Percentiles rank a stretch among this genome's conserved stretches.
These are phyloP conservation scores for Haliaeetus leucogaster DNA, from an alignment of 2,113 vertebrate species.

Conservation along the genomic window DNA sequence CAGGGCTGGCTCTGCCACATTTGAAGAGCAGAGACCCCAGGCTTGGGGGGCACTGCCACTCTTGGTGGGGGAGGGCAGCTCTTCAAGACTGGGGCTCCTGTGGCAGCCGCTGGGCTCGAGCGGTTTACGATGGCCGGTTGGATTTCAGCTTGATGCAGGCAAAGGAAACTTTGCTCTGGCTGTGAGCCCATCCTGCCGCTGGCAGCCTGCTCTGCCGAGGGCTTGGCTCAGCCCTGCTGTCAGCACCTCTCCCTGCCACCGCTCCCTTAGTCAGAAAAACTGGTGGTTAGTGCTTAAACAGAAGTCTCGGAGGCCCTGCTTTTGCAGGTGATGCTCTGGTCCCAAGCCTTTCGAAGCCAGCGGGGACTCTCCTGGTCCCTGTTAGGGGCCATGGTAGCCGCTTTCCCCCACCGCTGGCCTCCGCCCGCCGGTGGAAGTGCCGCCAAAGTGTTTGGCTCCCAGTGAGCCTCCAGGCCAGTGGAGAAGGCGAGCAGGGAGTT, in stretches of 20 bases:
- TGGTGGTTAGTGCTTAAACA: neutral
- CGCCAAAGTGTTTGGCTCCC: neutral
- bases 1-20: rapidly evolving
- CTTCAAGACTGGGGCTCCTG: neutral
- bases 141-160: neutral
- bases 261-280: neutral
- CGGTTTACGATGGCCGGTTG: neutral
- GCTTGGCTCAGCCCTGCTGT: neutral
- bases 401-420: neutral
- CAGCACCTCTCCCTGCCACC: neutral
- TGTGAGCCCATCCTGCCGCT: neutral
- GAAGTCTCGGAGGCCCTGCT: neutral
- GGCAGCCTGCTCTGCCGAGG: neutral
- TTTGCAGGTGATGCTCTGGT: neutral
- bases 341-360: neutral
- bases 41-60: neutral
- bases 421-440: neutral
- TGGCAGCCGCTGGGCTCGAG: neutral
- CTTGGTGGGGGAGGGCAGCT: neutral
- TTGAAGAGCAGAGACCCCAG: neutral
- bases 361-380: neutral
- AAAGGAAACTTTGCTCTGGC: conserved; percentile 4
- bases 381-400: rapidly evolving
- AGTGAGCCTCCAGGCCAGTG: rapidly evolving
- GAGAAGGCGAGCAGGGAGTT: neutral